Evolutionary conservation across 1,140 invertebrate species (phyloP).

Genomic region (Hyles euphorbiae): DNA sequence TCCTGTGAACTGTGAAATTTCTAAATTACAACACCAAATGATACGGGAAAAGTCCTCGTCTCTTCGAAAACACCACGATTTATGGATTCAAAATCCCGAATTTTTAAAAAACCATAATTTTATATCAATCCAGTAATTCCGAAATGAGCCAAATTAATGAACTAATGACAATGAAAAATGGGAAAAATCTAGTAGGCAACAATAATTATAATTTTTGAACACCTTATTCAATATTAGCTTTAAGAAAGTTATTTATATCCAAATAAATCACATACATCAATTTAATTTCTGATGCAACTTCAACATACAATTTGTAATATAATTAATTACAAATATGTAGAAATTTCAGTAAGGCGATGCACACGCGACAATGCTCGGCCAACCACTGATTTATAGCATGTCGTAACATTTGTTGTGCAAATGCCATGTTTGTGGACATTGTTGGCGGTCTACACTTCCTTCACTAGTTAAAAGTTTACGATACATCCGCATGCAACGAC

Average conservation of each 20-base stretch:
- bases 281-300: conserved; percentile 8
- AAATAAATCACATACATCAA: conserved; percentile 1
- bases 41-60: too few relatives aligned
- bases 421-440: conserved; percentile 2
- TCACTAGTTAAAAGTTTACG: too few relatives aligned
- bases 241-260: neutral
- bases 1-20: too few relatives aligned
- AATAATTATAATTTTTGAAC: neutral
- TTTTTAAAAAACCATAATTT: too few relatives aligned
- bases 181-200: too few relatives aligned
- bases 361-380: neutral
- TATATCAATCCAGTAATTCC: too few relatives aligned
- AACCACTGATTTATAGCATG: conserved; percentile 3
- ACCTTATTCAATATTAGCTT: neutral
- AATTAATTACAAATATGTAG: conserved; percentile 8
- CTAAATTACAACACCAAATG: too few relatives aligned
- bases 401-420: conserved; percentile 3
- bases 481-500: neutral
- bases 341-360: neutral
- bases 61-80: too few relatives aligned
- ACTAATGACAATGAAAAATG: too few relatives aligned
- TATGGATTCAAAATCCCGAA: too few relatives aligned
- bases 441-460: too few relatives aligned
- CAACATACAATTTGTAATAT: conserved; percentile 6
- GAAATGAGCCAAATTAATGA: too few relatives aligned